A percentile compares a stretch with the other conserved stretches of the same genome.
These are phyloP conservation scores for Aphis craccivora DNA, from an alignment of 1,140 invertebrate genomes.

Conservation along the genomic window DNA sequence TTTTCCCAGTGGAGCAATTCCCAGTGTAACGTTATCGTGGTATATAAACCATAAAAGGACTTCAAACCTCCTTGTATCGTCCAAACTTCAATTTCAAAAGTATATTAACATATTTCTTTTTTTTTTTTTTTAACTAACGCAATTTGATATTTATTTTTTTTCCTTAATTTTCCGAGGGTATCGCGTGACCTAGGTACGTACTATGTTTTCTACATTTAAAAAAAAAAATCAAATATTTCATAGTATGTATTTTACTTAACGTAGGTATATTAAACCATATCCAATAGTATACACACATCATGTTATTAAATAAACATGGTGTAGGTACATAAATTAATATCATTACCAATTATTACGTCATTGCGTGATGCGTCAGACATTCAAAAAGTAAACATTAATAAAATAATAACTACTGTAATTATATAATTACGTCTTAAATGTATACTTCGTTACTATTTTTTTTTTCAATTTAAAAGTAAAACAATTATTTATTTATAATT, in stretches of 20 bases:
- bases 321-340: neutral
- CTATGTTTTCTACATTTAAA: neutral
- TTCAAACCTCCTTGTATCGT: neutral
- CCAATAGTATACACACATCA: neutral
- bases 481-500: neutral
- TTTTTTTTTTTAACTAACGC: neutral
- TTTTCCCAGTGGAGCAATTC: neutral
- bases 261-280: neutral
- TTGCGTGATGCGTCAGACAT: neutral
- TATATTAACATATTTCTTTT: neutral
- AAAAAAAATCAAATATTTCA: neutral
- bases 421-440: neutral
- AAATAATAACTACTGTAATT: neutral
- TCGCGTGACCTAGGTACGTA: neutral
- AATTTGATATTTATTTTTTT: constrained; percentile 5
- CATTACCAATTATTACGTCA: neutral
- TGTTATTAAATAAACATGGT: neutral
- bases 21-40: neutral
- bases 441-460: neutral
- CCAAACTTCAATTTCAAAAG: neutral
- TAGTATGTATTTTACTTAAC: neutral
- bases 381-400: neutral
- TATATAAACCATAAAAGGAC: neutral
- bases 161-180: neutral
- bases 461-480: neutral